A percentile compares a stretch with the other conserved stretches of the same genome.
These are phyloP conservation scores for Pristis pectinata DNA, from an alignment of 2,797 vertebrate species.

Conservation along the genomic window DNA sequence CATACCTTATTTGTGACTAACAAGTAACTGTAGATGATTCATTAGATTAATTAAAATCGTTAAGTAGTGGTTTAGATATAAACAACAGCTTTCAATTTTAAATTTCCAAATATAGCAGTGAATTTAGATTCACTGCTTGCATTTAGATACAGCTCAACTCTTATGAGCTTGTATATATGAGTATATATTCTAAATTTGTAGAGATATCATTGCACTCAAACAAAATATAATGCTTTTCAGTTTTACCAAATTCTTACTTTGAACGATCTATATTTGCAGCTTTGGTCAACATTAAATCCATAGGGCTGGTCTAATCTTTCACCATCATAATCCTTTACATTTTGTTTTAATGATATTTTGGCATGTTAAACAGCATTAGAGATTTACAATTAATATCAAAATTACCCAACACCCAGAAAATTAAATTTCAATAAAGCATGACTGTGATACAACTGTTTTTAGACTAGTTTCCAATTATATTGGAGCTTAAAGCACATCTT, in stretches of 20 bases:
- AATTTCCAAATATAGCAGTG: too few relatives aligned
- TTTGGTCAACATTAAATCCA: neutral
- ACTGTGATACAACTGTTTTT: neutral
- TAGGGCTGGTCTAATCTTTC: too few relatives aligned
- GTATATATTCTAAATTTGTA: neutral
- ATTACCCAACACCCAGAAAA: neutral
- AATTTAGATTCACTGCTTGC: neutral
- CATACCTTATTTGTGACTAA: neutral
- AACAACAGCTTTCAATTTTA: neutral
- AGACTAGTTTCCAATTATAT: neutral
- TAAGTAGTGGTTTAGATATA: neutral
- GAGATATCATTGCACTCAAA: neutral
- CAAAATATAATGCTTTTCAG: neutral
- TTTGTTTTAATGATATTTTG: neutral
- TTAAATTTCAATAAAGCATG: neutral
- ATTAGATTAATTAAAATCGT: neutral
- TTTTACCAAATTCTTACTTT: neutral
- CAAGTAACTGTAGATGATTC: neutral
- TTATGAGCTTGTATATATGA: neutral
- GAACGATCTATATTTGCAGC: neutral
- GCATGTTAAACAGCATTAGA: neutral
- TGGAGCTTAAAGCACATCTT: neutral
- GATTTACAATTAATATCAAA: neutral
- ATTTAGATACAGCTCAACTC: neutral
- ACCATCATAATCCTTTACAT: conserved; percentile 35